Evolutionary conservation across 2,113 vertebrate genomes (phyloP), one percentile per base, ranked within the genome.

Genomic region (Alectura lathami): DNA sequence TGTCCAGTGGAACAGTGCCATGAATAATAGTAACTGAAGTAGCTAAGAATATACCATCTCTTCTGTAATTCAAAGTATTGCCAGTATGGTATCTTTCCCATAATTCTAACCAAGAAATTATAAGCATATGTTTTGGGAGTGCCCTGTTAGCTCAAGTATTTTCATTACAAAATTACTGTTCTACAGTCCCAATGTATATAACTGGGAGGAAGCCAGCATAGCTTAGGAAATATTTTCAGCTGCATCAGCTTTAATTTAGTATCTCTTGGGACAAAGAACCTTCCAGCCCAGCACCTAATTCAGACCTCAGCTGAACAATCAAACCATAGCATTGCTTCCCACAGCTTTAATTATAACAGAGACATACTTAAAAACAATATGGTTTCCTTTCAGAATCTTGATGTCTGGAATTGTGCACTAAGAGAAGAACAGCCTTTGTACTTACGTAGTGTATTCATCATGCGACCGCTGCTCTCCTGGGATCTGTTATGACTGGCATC

Each of bases 391-490:
- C 74, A 84, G 82, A 92, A 96, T 84, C 90, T 86, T 51, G 62
- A 93, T 75, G 91, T 88, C 91, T 94, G 93, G 94, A 91, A 86
- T 74, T 17, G 32, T 56, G 68, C 77, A 91, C 92, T 89, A 92
- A 93, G 94, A 95, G 76, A 91, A 86, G 78, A 94, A 92, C 63
- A 73, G 81, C 80, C 92, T 89, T 48, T 95, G 76, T 96, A 99
- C 99, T 99, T 96, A 99, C 99, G 98, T 94, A 99, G 98, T 42
- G 99, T 99, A 98, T 97, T 99, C 97, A 99, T 99, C 96, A 99
- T 96, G 93, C 98, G 98, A 78, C 97, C 98, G 70, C 97, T 96
- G 54, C 95, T 96, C 89, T 99, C 98, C 80, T 98, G 98, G 74
- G 96, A 94, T 88, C 96, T 98, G 77, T 96, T 96, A 96, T 93